phyloP scores from a whole-genome alignment of 1,140 invertebrate species.

The Orchestia grillus region DNA sequence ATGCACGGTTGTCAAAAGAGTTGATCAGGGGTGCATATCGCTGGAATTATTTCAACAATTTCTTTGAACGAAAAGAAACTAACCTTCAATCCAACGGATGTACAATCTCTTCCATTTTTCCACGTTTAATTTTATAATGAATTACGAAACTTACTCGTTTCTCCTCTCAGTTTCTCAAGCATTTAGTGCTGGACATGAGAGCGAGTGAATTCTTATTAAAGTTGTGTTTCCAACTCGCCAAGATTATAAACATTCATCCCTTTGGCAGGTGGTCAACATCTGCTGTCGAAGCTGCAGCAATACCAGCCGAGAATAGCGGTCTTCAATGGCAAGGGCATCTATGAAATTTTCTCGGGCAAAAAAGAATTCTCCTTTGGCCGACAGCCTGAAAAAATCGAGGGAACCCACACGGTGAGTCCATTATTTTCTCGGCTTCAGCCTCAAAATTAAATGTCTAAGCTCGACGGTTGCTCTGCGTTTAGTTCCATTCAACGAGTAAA shows the following conservation, averaged over 20 bases:
- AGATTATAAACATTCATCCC: slow-evolving; percentile 30
- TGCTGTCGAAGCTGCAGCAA: slow-evolving; percentile 90
- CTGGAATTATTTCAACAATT: too few relatives aligned
- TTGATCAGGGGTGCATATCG: too few relatives aligned
- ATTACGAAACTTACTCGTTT: too few relatives aligned
- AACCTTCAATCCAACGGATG: too few relatives aligned
- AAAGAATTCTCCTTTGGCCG: slow-evolving; percentile 97
- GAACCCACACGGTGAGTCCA: slow-evolving; percentile 87
- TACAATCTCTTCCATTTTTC: too few relatives aligned
- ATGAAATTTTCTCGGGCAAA: slow-evolving; percentile 96
- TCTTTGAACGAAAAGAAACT: too few relatives aligned
- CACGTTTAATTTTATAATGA: too few relatives aligned
- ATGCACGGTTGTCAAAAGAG: too few relatives aligned
- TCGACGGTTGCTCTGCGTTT: not conserved
- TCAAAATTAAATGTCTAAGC: not conserved
- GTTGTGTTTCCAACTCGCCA: not conserved
- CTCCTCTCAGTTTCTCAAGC: too few relatives aligned
- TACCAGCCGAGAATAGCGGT: slow-evolving; percentile 97
- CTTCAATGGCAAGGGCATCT: slow-evolving; percentile 98
- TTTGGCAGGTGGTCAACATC: slow-evolving; percentile 82
- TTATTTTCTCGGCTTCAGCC: not conserved
- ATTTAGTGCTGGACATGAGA: too few relatives aligned
- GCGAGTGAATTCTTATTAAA: too few relatives aligned
- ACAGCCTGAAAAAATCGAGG: slow-evolving; percentile 91
- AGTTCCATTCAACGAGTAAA: not conserved